Conservation (phyloP, 2,888 invertebrate species). For the Pristionchus japonicus region DNA sequence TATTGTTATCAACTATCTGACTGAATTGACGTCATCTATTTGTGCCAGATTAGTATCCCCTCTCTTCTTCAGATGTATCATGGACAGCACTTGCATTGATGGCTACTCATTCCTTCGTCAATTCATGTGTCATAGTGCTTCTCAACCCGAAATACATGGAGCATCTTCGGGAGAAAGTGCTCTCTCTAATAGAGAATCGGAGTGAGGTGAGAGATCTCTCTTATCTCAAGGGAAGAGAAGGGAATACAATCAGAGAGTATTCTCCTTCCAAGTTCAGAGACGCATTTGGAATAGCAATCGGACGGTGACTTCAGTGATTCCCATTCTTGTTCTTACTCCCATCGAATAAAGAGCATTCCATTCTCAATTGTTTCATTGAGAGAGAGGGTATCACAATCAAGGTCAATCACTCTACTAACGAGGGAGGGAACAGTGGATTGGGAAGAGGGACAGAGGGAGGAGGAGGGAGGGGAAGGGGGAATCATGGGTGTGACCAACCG, state of each 20-base stretch:
- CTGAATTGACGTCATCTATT: too few relatives aligned
- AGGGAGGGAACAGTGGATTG: too few relatives aligned
- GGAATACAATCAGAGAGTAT: constrained; percentile 4
- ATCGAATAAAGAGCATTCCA: constrained; percentile 13
- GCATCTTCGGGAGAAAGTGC: neutral
- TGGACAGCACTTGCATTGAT: neutral
- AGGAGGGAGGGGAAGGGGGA: neutral
- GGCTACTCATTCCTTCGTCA: constrained; percentile 39
- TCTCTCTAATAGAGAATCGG: constrained; percentile 1
- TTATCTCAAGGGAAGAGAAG: neutral
- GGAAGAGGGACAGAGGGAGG: neutral
- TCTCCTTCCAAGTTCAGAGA: constrained; percentile 38
- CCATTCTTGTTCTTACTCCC: constrained; percentile 15
- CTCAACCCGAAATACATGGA: constrained; percentile 41
- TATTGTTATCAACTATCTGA: neutral
- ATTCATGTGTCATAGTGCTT: constrained; percentile 18
- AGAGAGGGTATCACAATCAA: constrained; percentile 25
- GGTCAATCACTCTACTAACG: constrained; percentile 24
- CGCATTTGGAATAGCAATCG: neutral
- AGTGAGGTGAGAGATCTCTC: neutral
- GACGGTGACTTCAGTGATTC: constrained; percentile 16
- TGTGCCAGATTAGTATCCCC: neutral
- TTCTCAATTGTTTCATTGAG: neutral
- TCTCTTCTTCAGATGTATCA: constrained; percentile 1
- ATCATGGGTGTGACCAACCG: constrained; percentile 19